Evolutionary conservation across 2,888 invertebrate species (phyloP), one percentile per base, ranked within the genome.

Genomic region (Rotaria magnacalcarata): DNA sequence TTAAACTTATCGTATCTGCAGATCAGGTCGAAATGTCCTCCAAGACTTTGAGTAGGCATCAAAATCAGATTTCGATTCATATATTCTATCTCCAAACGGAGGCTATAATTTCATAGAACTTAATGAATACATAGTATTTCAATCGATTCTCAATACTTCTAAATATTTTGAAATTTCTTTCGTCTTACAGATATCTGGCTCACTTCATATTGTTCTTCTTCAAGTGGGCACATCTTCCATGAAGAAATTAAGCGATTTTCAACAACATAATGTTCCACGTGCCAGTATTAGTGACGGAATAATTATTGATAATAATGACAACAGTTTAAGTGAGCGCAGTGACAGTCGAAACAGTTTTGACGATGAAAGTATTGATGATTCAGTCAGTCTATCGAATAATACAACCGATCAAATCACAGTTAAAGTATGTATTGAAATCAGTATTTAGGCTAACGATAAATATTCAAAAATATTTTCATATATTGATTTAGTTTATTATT

Each of bases 401-500:
- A 34, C 10, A 67, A n/a, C 43, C 24, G 47, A 75, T 43, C 75
- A 47, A 43, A 75, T 75, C 1, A 75, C 75, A 24, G 75, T 75
- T 75, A 75, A 41, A 75, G 75, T 75, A 75, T 43, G 47, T 43
- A 8, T 14, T 43, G 2, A 14, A 11, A 27, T 8, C 2, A 34
- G 1, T 16, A 8, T 47, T 74, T 87, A n/a, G 3, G 1, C 50
- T 50, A 2, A 54, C 1, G 24, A 21, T 27, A 21, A 41, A 50
- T 10, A 52, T 85, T 56, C 10, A 52, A 27, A 60, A 21, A 60
- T 50, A 60, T 86, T 50, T 85, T n/a, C 85, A 86, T 87, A 27
- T 56, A 74, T 47, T 34, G 34, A 87, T 88, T 52, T 94, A 96
- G 91, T 95, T 97, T 80, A 93, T 94, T 85, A 96, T 98, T 88